A percentile compares a stretch with the other conserved stretches of the same genome.
Evolutionary conservation across 2,888 invertebrate genomes (phyloP).

Genomic region (Cephus pygmeus): DNA sequence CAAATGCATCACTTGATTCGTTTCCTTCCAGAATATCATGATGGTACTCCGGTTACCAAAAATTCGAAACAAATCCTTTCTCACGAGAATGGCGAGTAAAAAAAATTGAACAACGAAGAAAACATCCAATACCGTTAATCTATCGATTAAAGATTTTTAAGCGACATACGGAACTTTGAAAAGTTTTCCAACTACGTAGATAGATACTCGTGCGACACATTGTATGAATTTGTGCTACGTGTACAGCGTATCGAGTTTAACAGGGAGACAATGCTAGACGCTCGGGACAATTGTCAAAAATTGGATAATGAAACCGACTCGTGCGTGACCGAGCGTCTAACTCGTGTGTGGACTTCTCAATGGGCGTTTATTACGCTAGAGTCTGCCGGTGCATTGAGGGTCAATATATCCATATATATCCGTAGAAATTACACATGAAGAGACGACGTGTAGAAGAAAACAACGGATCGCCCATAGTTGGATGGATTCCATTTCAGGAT

Average conservation of each 20-base stretch:
- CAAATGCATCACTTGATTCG: not conserved
- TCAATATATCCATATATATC: not conserved
- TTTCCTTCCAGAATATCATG: not conserved
- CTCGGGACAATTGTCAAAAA: slow-evolving; percentile 20
- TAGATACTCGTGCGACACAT: not conserved
- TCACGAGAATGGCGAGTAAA: not conserved
- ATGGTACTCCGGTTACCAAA: not conserved
- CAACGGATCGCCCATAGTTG: not conserved
- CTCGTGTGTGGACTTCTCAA: slow-evolving; percentile 15
- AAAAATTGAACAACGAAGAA: not conserved
- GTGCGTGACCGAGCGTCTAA: slow-evolving; percentile 16
- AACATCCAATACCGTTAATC: not conserved
- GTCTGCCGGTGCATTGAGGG: not conserved
- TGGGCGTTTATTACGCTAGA: slow-evolving; percentile 5
- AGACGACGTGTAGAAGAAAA: not conserved
- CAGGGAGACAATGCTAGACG: slow-evolving; percentile 4
- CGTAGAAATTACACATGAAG: not conserved
- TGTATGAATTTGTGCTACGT: not conserved
- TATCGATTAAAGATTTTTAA: not conserved
- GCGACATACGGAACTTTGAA: not conserved
- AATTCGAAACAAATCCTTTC: not conserved
- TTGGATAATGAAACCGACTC: slow-evolving; percentile 18
- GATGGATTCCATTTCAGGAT: not conserved
- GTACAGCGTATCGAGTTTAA: not conserved
- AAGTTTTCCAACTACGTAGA: not conserved